Conservation (phyloP, 2,888 invertebrate species). For the Latheticus oryzae region DNA sequence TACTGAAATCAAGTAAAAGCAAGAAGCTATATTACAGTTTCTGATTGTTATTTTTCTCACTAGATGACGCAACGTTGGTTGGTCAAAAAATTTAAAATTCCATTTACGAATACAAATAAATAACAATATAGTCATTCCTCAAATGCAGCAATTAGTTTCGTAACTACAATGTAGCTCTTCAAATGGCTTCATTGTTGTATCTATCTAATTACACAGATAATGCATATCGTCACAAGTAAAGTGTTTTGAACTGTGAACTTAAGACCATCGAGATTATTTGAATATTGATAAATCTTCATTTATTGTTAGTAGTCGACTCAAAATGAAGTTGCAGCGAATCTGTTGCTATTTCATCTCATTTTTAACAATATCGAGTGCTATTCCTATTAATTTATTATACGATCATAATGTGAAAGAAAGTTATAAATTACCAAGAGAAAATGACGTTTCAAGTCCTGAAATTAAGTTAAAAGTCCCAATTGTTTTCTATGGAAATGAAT, state of each 20-base stretch:
- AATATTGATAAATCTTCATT: constrained; percentile 43
- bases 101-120: too few species aligned
- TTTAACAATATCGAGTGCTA: constrained; percentile 45
- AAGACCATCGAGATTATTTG: constrained; percentile 44
- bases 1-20: too few species aligned
- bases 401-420: constrained; percentile 71
- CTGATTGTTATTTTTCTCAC: too few species aligned
- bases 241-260: constrained; percentile 56
- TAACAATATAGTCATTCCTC: too few species aligned
- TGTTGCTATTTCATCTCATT: constrained; percentile 38
- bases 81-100: too few species aligned
- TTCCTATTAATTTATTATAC: constrained; percentile 72
- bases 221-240: constrained; percentile 50
- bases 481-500: constrained; percentile 81
- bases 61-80: too few species aligned
- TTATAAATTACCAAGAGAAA: constrained; percentile 68
- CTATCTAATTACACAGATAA: constrained; percentile 38
- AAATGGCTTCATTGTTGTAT: constrained; percentile 33
- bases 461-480: constrained; percentile 78
- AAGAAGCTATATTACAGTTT: too few species aligned
- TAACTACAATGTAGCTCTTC: too few species aligned
- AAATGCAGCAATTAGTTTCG: too few species aligned
- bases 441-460: constrained; percentile 76
- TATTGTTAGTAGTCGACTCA: constrained; percentile 29
- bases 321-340: constrained; percentile 42